These are phyloP conservation scores for Hydrolagus colliei DNA, from an alignment of 2,797 vertebrate species.

Conservation along the genomic window DNA sequence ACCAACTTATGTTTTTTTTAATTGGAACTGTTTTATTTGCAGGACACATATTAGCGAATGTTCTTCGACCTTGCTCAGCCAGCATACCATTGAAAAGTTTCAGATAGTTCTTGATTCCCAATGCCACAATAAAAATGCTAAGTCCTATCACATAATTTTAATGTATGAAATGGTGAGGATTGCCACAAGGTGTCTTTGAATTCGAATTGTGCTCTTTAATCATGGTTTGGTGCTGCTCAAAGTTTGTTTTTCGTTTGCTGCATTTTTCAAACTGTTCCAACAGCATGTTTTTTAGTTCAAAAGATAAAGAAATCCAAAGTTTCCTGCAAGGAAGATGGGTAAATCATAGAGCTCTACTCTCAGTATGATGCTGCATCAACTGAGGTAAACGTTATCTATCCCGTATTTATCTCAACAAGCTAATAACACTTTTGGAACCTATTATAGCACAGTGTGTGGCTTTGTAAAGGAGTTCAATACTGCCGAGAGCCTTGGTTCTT, in stretches of 20 bases:
- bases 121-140: conserved; percentile 54
- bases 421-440: conserved; percentile 49
- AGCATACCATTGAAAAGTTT: conserved; percentile 50
- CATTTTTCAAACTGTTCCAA: background rate
- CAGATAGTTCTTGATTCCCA: conserved; percentile 66
- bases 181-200: background rate
- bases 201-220: background rate
- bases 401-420: conserved; percentile 56
- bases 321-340: conserved; percentile 53
- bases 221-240: background rate
- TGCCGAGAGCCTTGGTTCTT: background rate
- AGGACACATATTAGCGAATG: conserved; percentile 45
- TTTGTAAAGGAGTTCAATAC: conserved; percentile 42
- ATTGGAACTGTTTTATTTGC: conserved; percentile 52
- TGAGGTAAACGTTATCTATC: conserved; percentile 42
- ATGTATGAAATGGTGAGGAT: background rate
- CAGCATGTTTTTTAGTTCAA: conserved; percentile 36
- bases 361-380: conserved; percentile 44
- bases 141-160: background rate
- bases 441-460: conserved; percentile 57
- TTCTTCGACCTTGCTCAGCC: conserved; percentile 47
- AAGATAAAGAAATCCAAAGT: conserved; percentile 41
- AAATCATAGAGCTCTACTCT: conserved; percentile 50
- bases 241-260: background rate
- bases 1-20: conserved; percentile 35